Base-by-base conservation (phyloP, 2,888 invertebrate genomes). In the Phyllotreta cruciferae region DNA sequence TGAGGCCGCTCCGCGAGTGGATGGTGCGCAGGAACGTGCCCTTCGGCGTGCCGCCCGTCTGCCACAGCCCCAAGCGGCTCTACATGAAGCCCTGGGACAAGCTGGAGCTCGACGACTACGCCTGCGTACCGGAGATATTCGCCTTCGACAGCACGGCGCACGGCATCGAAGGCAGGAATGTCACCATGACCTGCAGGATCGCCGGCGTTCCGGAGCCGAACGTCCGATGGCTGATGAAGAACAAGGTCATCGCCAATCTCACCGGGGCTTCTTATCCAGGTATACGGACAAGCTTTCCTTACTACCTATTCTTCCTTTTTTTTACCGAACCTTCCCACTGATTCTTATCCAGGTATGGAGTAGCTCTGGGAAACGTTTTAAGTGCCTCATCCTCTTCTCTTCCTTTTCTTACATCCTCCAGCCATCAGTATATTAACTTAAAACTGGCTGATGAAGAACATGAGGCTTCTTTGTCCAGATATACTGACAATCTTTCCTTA, bases 1-100 rank as follows among this genome's bases (percentile, higher is more conserved):
- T 93, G 64, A 83, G 91, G 58, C 90, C 92, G 0, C 79, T 93
- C 66, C 83, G 91, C 14, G 88, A 90, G 73, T 93, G 92, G 93
- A 90, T 93, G 90, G 80, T 90, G 66, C 84, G 85, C 62, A 87
- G 87, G 75, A 93, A 93, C 76, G 88, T 93, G 38, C 92, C 92
- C 5, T 88, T 88, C 60, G 89, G 84, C 35, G 83, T 87, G 55
- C 88, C 89, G 6, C 92, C 93, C 0, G 84, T 87, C 1, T 93
- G 93, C 74, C 85, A 86, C 47, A 79, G 83, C 36, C 93, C 93
- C 0, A 80, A 84, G 0, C 81, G 91, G 47, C 79, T 93, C 38
- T 82, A 82, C 54, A 85, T 85, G 3, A 87, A 87, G 68, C 82
- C 90, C 1, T 93, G 92, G 92, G 90, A 91, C 77, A 85, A 88